These are phyloP conservation scores for Eristalis pertinax DNA, from an alignment of 2,888 invertebrate genomes.

Conservation along the genomic window DNA sequence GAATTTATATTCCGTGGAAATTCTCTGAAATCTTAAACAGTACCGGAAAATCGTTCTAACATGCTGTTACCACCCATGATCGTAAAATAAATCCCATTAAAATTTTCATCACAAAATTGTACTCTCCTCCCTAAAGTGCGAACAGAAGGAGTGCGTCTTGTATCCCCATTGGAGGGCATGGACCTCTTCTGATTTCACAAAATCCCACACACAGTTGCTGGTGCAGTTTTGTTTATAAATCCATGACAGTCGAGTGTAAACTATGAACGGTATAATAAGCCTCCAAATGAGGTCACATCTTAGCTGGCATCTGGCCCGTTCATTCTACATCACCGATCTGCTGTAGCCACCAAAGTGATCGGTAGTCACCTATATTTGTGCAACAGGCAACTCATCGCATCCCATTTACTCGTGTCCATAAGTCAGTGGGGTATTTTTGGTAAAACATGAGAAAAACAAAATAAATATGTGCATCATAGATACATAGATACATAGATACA, in stretches of 20 bases:
- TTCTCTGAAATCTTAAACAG: not conserved
- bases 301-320: constrained; percentile 52
- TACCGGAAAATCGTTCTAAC: not conserved
- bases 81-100: not conserved
- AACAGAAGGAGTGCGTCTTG: not conserved
- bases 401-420: constrained; percentile 27
- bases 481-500: not conserved
- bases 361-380: constrained; percentile 43
- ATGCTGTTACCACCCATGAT: not conserved
- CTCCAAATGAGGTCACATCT: constrained; percentile 57
- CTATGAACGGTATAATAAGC: constrained; percentile 2
- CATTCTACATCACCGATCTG: constrained; percentile 16
- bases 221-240: constrained; percentile 17
- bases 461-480: not conserved
- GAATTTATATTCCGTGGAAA: not conserved
- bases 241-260: constrained; percentile 26
- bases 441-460: constrained; percentile 1
- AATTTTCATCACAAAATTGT: constrained; percentile 3
- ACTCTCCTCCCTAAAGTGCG: not conserved
- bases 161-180: constrained; percentile 32
- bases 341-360: constrained; percentile 26
- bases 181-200: constrained; percentile 29
- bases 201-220: constrained; percentile 7
- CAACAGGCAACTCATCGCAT: constrained; percentile 52
- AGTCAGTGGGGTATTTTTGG: constrained; percentile 62